These are phyloP conservation scores for Eira barbara DNA, from an alignment of 2,113 vertebrate species.

Conservation along the genomic window DNA sequence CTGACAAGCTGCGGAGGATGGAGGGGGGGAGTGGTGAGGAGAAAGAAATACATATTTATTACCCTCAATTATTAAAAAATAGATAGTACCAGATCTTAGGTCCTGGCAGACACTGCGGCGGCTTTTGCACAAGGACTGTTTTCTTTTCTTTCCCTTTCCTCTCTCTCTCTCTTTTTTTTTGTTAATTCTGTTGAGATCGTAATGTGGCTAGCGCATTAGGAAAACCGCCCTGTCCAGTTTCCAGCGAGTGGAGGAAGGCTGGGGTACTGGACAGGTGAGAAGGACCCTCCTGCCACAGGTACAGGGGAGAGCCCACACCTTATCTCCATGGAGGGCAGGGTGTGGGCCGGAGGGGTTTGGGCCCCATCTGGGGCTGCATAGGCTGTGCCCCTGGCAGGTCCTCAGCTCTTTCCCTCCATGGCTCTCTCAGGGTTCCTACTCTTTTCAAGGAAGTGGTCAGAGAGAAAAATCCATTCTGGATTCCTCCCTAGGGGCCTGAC, in stretches of 20 bases:
- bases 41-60: constrained; percentile 90
- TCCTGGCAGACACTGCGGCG: constrained; percentile 80
- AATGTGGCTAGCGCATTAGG: constrained; percentile 75
- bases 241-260: neutral
- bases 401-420: neutral
- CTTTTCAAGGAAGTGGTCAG: neutral
- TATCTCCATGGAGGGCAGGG: neutral
- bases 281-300: neutral
- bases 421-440: neutral
- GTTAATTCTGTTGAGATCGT: constrained; percentile 80
- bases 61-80: constrained; percentile 88
- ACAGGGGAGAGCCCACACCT: neutral
- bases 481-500: neutral
- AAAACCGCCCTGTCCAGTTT: constrained; percentile 68
- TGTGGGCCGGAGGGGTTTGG: neutral
- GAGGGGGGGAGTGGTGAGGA: constrained; percentile 73
- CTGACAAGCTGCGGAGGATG: constrained; percentile 85
- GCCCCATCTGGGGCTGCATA: neutral
- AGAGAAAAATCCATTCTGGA: constrained; percentile 6
- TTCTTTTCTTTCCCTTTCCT: constrained; percentile 66
- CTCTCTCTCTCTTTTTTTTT: neutral
- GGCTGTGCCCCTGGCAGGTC: neutral
- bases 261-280: neutral
- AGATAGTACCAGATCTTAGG: constrained; percentile 84
- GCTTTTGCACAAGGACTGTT: constrained; percentile 78